Percentiles rank a stretch among this genome's conserved stretches.
These are phyloP conservation scores for Cydia amplana DNA, from an alignment of 1,140 invertebrate genomes.

Conservation along the genomic window DNA sequence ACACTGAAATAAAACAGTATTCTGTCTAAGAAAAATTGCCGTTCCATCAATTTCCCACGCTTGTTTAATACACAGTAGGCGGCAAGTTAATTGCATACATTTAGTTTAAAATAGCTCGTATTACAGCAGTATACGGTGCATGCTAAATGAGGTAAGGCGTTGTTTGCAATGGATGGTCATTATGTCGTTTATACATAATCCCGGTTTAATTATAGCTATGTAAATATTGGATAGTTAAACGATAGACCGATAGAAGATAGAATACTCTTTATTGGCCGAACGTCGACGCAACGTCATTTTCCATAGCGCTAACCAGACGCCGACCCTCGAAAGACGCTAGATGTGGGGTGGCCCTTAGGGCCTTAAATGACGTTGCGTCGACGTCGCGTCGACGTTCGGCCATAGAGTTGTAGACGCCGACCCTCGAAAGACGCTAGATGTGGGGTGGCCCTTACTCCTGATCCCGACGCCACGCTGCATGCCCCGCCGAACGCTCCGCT, in stretches of 20 bases:
- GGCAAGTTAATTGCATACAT: background rate
- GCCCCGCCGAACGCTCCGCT: too few relatives aligned
- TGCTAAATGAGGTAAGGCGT: background rate
- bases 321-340: too few relatives aligned
- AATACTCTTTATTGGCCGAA: too few relatives aligned
- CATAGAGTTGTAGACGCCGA: too few relatives aligned
- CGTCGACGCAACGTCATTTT: too few relatives aligned
- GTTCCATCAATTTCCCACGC: background rate
- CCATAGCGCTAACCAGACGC: too few relatives aligned
- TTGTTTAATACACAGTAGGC: background rate
- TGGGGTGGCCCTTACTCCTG: too few relatives aligned
- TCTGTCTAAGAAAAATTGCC: background rate
- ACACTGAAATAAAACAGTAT: background rate
- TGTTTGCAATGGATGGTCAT: background rate
- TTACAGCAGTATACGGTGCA: slow-evolving; percentile 7
- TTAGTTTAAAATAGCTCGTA: background rate
- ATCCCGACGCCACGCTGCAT: too few relatives aligned
- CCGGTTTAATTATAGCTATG: background rate
- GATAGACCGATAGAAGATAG: background rate
- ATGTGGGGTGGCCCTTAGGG: too few relatives aligned
- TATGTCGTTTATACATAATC: background rate
- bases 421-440: too few relatives aligned
- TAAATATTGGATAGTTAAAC: background rate
- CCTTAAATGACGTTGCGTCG: too few relatives aligned
- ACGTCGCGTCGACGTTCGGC: too few relatives aligned